These are phyloP conservation scores for Steinernema scapterisci DNA, from an alignment of 2,888 invertebrate species.

Conservation along the genomic window DNA sequence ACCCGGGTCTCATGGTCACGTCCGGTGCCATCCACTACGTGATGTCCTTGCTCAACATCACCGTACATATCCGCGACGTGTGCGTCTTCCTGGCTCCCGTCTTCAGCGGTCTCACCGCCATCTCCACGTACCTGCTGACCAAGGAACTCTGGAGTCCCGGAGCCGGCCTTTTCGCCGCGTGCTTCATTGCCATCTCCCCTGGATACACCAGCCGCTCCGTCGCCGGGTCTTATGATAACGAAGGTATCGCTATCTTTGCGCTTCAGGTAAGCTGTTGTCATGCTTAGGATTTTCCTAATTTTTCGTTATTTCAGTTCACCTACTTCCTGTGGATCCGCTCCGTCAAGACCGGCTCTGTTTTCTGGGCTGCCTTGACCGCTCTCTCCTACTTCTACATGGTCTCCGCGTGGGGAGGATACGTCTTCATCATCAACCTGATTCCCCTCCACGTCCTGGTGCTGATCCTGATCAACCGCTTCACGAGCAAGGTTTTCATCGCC, in stretches of 20 bases:
- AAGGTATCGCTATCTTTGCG: slow-evolving; percentile 99
- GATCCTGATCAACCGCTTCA: slow-evolving; percentile 87
- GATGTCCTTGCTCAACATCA: slow-evolving; percentile 87
- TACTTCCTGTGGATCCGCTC: slow-evolving; percentile 98
- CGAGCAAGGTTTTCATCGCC: slow-evolving; percentile 77
- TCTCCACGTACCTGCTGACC: slow-evolving; percentile 94
- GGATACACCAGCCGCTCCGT: slow-evolving; percentile 98
- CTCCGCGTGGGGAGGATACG: slow-evolving; percentile 99
- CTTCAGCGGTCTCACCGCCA: slow-evolving; percentile 95
- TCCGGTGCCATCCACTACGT: slow-evolving; percentile 95
- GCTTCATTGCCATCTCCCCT: slow-evolving; percentile 96
- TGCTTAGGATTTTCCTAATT: not conserved
- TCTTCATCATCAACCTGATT: slow-evolving; percentile 97
- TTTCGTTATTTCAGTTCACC: slow-evolving; percentile 76
- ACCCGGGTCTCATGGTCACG: slow-evolving; percentile 98
- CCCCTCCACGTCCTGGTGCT: slow-evolving; percentile 95
- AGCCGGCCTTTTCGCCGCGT: slow-evolving; percentile 95
- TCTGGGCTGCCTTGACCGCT: slow-evolving; percentile 91
- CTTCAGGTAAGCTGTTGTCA: slow-evolving; percentile 72
- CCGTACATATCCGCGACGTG: slow-evolving; percentile 90
- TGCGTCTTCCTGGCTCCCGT: slow-evolving; percentile 98
- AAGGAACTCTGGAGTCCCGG: slow-evolving; percentile 96
- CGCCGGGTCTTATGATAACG: slow-evolving; percentile 98
- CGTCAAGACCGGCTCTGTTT: slow-evolving; percentile 94
- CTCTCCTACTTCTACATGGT: slow-evolving; percentile 99